A percentile compares a stretch with the other conserved stretches of the same genome.
These are phyloP conservation scores for Allolobophora icterica DNA, from an alignment of 2,888 invertebrate species.

Conservation along the genomic window DNA sequence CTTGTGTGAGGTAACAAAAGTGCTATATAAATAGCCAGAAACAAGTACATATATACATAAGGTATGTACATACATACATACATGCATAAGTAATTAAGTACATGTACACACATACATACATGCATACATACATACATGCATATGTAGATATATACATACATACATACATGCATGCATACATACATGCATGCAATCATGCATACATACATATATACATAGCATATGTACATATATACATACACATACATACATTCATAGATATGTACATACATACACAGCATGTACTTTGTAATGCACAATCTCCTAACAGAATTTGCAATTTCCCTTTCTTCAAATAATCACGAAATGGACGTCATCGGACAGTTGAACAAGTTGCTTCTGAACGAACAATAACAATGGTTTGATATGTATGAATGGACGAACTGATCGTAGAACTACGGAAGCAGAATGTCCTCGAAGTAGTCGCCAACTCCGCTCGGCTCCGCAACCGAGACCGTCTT, in stretches of 20 bases:
- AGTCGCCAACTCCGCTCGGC: background rate
- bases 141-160: no score
- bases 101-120: no score
- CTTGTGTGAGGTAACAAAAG: background rate
- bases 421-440: background rate
- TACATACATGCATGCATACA: no score
- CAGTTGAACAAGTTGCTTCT: background rate
- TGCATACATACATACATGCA: no score
- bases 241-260: background rate
- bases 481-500: constrained; percentile 24
- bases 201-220: no score
- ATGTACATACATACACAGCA: background rate
- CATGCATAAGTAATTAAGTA: no score
- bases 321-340: background rate
- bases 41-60: background rate
- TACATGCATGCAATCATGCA: no score
- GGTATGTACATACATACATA: no score
- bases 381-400: background rate
- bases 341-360: background rate
- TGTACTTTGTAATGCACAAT: background rate
- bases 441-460: constrained; percentile 1
- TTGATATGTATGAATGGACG: constrained; percentile 14
- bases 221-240: no score
- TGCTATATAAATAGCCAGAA: background rate
- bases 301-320: background rate